These are phyloP conservation scores for Drosophila nigromelanica DNA, from an alignment of 1,140 invertebrate genomes.

Conservation along the genomic window DNA sequence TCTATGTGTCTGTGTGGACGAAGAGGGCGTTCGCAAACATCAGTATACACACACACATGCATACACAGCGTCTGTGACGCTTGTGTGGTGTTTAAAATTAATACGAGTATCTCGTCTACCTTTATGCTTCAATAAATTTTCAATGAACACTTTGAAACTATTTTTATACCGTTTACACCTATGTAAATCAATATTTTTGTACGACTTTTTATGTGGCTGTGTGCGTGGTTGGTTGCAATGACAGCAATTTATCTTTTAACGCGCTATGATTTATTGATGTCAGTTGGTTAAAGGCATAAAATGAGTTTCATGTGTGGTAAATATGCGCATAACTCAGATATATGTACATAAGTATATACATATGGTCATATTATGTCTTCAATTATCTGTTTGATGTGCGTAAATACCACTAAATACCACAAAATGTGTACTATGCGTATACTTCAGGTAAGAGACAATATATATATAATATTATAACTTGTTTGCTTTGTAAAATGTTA, in stretches of 20 bases:
- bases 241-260: slow-evolving; percentile 50
- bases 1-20: slow-evolving; percentile 2
- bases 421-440: neutral
- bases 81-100: slow-evolving; percentile 62
- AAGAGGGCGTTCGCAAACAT: slow-evolving; percentile 21
- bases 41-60: neutral
- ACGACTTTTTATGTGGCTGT: slow-evolving; percentile 4
- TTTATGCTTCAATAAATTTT: slow-evolving; percentile 78
- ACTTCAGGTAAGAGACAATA: too few species aligned
- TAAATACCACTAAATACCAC: neutral
- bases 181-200: slow-evolving; percentile 48
- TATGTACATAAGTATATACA: neutral
- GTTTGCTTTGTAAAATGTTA: too few species aligned
- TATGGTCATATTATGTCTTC: neutral
- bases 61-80: neutral
- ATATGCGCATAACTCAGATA: slow-evolving; percentile 27
- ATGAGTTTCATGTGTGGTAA: slow-evolving; percentile 25
- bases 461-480: too few species aligned
- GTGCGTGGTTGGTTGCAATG: slow-evolving; percentile 13
- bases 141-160: slow-evolving; percentile 80
- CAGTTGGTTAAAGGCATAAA: slow-evolving; percentile 30
- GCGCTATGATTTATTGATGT: slow-evolving; percentile 55
- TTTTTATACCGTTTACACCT: slow-evolving; percentile 75
- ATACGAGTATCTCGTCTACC: slow-evolving; percentile 63
- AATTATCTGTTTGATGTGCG: slow-evolving; percentile 1